Evolutionary conservation across 1,140 invertebrate genomes (phyloP).

Genomic region (Atopsyche davidsoni): DNA sequence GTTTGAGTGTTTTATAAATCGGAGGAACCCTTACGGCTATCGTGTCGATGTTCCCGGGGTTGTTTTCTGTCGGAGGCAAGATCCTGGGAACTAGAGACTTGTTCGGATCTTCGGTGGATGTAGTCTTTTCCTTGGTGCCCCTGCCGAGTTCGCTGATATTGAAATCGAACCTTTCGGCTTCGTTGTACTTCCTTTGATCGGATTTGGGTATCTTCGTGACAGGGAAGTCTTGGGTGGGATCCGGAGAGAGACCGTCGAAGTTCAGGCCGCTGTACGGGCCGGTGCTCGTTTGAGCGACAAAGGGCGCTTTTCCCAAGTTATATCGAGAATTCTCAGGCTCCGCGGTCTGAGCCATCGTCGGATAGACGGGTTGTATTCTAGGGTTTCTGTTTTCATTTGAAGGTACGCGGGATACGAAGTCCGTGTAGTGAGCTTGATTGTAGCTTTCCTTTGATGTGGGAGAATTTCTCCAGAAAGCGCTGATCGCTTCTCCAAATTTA

Average conservation of each 20-base stretch:
- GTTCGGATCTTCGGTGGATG: slow-evolving; percentile 42
- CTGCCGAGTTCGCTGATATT: slow-evolving; percentile 30
- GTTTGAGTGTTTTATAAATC: slow-evolving; percentile 43
- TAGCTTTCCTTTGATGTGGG: neutral
- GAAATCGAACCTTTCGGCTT: slow-evolving; percentile 27
- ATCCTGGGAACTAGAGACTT: slow-evolving; percentile 39
- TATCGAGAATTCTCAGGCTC: no score
- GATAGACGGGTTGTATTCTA: no score
- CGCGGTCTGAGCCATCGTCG: no score
- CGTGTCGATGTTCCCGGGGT: slow-evolving; percentile 46
- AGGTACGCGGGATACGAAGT: slow-evolving; percentile 9
- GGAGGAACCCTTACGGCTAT: slow-evolving; percentile 45
- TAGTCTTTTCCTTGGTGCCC: slow-evolving; percentile 39
- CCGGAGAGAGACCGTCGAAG: slow-evolving; percentile 8
- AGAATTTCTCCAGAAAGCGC: slow-evolving; percentile 37
- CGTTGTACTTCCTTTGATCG: slow-evolving; percentile 26
- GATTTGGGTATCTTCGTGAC: slow-evolving; percentile 32
- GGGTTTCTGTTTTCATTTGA: slow-evolving; percentile 12
- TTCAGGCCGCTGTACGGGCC: neutral
- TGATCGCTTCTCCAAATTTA: slow-evolving; percentile 38
- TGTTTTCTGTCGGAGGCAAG: slow-evolving; percentile 44
- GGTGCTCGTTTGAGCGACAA: no score
- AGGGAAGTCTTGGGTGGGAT: slow-evolving; percentile 10
- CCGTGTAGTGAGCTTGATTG: slow-evolving; percentile 13
- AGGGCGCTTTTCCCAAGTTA: neutral